Evolutionary conservation across 2,888 invertebrate species (phyloP).

Genomic region (Drosophila emarginata): DNA sequence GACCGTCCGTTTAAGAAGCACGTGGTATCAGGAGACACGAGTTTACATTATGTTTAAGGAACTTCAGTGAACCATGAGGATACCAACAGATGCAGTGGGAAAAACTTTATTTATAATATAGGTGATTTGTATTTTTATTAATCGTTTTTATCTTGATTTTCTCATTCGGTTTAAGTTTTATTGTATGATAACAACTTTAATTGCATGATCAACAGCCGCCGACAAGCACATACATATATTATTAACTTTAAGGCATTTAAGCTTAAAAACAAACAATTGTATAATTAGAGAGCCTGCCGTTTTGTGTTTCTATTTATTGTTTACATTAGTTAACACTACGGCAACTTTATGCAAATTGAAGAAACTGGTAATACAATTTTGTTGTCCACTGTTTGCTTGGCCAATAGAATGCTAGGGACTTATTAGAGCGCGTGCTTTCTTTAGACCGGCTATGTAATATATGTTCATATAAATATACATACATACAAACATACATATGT

Average conservation of each 20-base stretch:
- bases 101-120: too few relatives aligned
- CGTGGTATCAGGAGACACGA: too few relatives aligned
- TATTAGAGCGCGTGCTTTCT: background rate
- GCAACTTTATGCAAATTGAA: too few relatives aligned
- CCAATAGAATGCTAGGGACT: background rate
- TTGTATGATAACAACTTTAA: slow-evolving; percentile 20
- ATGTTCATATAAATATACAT: background rate
- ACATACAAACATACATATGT: background rate
- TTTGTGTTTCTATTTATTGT: background rate
- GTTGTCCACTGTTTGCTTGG: slow-evolving; percentile 22
- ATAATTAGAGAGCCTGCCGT: slow-evolving; percentile 39
- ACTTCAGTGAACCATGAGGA: too few relatives aligned
- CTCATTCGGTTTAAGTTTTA: slow-evolving; percentile 21
- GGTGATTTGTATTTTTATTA: too few relatives aligned
- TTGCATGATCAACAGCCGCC: slow-evolving; percentile 27
- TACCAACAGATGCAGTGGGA: too few relatives aligned
- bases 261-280: slow-evolving; percentile 36
- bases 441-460: background rate
- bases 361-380: background rate
- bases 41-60: too few relatives aligned
- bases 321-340: background rate
- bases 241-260: slow-evolving; percentile 19
- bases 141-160: slow-evolving; percentile 15
- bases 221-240: slow-evolving; percentile 9
- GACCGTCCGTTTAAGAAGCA: background rate